These are phyloP conservation scores for Drosophila mettleri DNA, from an alignment of 2,888 invertebrate genomes.

Conservation along the genomic window DNA sequence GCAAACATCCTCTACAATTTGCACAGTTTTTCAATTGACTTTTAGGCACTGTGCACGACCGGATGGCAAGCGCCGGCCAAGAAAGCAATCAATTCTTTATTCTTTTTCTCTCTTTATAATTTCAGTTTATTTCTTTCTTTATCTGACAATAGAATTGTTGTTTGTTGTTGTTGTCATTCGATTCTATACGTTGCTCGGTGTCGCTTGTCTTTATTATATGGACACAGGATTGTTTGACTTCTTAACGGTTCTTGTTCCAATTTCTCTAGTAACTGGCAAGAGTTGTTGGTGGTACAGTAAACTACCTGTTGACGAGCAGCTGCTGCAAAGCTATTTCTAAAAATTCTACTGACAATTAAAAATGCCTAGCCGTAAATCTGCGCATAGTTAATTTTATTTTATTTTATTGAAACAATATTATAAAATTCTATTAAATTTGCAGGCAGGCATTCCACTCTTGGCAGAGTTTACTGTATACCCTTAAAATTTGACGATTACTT, in stretches of 20 bases:
- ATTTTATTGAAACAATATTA: neutral
- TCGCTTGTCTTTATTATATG: conserved; percentile 36
- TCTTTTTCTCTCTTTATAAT: conserved; percentile 56
- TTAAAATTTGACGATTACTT: conserved; percentile 47
- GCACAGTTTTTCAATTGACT: conserved; percentile 22
- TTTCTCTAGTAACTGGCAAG: conserved; percentile 21
- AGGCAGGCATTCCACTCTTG: neutral
- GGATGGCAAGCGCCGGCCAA: conserved; percentile 63
- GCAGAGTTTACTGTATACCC: conserved; percentile 23
- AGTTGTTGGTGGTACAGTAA: neutral
- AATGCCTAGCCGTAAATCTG: neutral
- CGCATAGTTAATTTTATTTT: neutral
- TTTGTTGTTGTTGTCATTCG: conserved; percentile 37
- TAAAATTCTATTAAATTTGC: neutral
- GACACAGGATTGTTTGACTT: conserved; percentile 34
- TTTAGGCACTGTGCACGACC: conserved; percentile 50
- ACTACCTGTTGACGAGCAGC: neutral
- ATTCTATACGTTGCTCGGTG: conserved; percentile 30
- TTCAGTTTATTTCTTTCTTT: conserved; percentile 48
- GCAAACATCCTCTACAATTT: conserved; percentile 7
- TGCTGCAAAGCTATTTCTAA: neutral
- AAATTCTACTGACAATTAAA: neutral
- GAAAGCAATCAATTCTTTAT: conserved; percentile 68
- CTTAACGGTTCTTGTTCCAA: conserved; percentile 29
- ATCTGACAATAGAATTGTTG: conserved; percentile 39